phyloP scores from a whole-genome alignment of 2,797 vertebrate genomes.

The Sebastes ruberrimus region DNA sequence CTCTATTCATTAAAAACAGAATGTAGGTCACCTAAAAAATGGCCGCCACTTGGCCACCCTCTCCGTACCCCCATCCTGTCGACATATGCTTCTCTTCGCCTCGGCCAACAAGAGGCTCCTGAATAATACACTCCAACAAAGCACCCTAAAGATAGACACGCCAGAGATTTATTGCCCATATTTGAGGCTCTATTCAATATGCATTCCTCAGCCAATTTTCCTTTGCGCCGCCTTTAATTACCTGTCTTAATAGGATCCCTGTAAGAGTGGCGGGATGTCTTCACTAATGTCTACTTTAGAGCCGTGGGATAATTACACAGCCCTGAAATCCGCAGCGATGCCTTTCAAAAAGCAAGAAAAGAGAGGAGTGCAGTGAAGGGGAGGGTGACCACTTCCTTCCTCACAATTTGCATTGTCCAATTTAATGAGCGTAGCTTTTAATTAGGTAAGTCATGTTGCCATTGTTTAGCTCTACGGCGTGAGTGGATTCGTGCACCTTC shows the following conservation, averaged over 20 bases:
- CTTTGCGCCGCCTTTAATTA: constrained; percentile 71
- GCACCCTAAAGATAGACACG: constrained; percentile 63
- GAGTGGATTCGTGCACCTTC: constrained; percentile 1
- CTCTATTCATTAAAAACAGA: constrained; percentile 72
- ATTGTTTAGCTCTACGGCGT: constrained; percentile 10
- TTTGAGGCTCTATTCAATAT: constrained; percentile 62
- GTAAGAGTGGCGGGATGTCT: constrained; percentile 69
- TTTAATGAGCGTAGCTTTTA: constrained; percentile 66
- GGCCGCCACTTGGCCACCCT: constrained; percentile 69
- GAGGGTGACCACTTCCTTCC: background rate
- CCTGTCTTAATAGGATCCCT: constrained; percentile 76
- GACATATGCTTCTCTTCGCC: constrained; percentile 75
- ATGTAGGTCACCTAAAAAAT: constrained; percentile 81
- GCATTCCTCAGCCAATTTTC: constrained; percentile 64
- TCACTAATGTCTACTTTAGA: constrained; percentile 73
- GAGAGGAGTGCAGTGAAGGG: constrained; percentile 1
- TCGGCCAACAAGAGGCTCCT: constrained; percentile 68
- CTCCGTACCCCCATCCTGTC: constrained; percentile 67
- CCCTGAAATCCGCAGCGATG: constrained; percentile 52
- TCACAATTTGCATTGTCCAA: constrained; percentile 47
- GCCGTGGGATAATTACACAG: constrained; percentile 66
- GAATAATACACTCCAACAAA: constrained; percentile 72
- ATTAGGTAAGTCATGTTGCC: constrained; percentile 54
- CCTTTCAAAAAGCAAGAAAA: constrained; percentile 38
- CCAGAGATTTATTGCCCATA: constrained; percentile 64